Conservation (phyloP, 2,113 vertebrate species). For the Xyliphius kryptos region DNA sequence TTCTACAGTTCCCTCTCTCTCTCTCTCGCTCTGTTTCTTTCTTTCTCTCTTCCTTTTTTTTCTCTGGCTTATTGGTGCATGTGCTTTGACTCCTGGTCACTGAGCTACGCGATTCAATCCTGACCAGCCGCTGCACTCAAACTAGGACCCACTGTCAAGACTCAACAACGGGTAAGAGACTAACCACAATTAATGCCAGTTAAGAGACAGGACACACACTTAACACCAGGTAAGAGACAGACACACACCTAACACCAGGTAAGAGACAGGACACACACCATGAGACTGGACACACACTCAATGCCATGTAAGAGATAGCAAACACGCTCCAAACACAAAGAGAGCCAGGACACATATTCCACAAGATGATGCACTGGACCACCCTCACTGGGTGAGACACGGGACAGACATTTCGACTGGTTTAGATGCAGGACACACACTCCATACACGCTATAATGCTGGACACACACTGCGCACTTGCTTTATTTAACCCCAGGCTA, state of each 20-base stretch:
- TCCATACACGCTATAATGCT: too few relatives aligned
- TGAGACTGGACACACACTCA: too few relatives aligned
- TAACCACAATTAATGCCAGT: too few relatives aligned
- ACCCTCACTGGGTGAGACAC: too few relatives aligned
- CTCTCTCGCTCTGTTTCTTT: constrained; percentile 8
- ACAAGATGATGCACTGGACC: too few relatives aligned
- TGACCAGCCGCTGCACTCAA: constrained; percentile 30
- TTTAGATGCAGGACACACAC: too few relatives aligned
- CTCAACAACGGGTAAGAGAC: constrained; percentile 11
- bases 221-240: neutral
- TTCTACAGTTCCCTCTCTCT: constrained; percentile 21
- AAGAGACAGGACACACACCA: constrained; percentile 10
- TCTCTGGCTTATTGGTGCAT: constrained; percentile 24
- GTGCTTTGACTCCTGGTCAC: constrained; percentile 18
- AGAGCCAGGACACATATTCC: too few relatives aligned
- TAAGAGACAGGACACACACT: neutral
- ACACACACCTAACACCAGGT: neutral
- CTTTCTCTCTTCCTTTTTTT: constrained; percentile 7
- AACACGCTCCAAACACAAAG: too few relatives aligned
- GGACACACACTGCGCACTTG: too few relatives aligned
- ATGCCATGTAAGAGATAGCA: neutral
- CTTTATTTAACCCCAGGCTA: too few relatives aligned
- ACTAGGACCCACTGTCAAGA: constrained; percentile 20
- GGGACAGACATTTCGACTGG: too few relatives aligned
- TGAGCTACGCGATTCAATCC: constrained; percentile 19